Evolutionary conservation across 2,113 vertebrate genomes (phyloP).

Genomic region (Psilopsiagon aymara): DNA sequence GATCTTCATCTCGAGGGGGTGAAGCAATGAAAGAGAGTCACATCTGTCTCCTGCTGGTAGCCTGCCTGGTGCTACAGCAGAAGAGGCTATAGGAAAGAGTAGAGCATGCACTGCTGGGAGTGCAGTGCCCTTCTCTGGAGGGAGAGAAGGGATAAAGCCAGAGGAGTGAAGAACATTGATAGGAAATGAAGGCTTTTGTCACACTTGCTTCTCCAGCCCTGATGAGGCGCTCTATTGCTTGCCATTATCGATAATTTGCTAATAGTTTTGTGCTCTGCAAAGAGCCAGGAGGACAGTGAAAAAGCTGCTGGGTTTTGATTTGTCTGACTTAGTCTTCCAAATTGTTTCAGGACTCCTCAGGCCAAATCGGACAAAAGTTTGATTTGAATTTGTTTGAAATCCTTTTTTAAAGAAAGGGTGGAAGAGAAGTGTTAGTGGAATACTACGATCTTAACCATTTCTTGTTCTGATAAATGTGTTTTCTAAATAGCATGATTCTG

Average conservation of each 20-base stretch:
- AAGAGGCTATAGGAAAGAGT: not conserved
- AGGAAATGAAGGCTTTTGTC: not conserved
- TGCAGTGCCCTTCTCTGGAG: not conserved
- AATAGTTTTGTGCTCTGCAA: not conserved
- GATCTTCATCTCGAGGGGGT: not conserved
- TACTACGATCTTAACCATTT: not conserved
- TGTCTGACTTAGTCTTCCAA: not conserved
- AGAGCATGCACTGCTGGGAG: too few relatives aligned
- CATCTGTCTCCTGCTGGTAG: not conserved
- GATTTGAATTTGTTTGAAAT: not conserved
- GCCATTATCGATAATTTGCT: not conserved
- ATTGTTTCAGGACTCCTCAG: not conserved
- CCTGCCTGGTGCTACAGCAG: not conserved
- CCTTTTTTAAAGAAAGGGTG: not conserved
- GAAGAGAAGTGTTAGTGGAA: not conserved
- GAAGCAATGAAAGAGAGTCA: not conserved
- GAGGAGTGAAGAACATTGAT: not conserved
- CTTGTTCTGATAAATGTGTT: not conserved
- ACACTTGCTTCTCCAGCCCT: not conserved
- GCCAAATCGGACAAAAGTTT: not conserved
- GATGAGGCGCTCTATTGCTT: not conserved
- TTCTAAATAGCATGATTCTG: not conserved
- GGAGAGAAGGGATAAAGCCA: not conserved
- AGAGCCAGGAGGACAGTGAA: fast-evolving
- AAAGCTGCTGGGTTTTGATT: not conserved